Evolutionary conservation across 2,888 invertebrate species (phyloP).

Genomic region (Thalpophila matura): DNA sequence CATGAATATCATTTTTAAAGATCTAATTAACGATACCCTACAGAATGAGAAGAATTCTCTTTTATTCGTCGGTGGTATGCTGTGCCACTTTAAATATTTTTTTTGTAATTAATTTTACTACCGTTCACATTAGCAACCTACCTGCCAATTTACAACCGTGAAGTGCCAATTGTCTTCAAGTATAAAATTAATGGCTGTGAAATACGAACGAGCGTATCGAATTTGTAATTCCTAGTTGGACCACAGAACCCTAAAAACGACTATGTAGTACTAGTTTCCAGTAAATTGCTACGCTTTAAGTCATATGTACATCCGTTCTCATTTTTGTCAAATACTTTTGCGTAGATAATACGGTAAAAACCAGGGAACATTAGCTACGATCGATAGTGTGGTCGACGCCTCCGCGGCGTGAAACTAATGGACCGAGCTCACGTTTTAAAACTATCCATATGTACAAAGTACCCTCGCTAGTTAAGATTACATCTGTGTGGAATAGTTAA

Average conservation of each 20-base stretch:
- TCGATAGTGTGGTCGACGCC: slow-evolving; percentile 67
- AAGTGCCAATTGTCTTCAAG: no score
- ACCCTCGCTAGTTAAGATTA: slow-evolving; percentile 36
- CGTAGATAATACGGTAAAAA: slow-evolving; percentile 62
- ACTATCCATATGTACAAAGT: slow-evolving; percentile 56
- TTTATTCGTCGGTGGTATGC: no score
- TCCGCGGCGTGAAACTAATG: slow-evolving; percentile 70
- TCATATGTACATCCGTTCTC: neutral
- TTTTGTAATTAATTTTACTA: no score
- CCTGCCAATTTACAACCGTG: no score
- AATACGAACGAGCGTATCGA: no score
- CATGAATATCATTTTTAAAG: no score
- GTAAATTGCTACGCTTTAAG: neutral
- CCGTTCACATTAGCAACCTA: no score
- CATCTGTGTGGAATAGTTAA: slow-evolving; percentile 23
- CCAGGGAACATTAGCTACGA: slow-evolving; percentile 67
- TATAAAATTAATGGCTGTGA: no score
- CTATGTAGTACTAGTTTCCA: neutral
- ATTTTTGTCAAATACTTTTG: slow-evolving; percentile 41
- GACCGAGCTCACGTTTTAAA: slow-evolving; percentile 67
- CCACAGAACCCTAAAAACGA: neutral
- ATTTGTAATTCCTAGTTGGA: no score
- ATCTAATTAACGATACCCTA: no score
- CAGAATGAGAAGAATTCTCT: no score
- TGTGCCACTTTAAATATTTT: no score